phyloP scores from a whole-genome alignment of 2,888 invertebrate species.

The Macrophya annulata region DNA sequence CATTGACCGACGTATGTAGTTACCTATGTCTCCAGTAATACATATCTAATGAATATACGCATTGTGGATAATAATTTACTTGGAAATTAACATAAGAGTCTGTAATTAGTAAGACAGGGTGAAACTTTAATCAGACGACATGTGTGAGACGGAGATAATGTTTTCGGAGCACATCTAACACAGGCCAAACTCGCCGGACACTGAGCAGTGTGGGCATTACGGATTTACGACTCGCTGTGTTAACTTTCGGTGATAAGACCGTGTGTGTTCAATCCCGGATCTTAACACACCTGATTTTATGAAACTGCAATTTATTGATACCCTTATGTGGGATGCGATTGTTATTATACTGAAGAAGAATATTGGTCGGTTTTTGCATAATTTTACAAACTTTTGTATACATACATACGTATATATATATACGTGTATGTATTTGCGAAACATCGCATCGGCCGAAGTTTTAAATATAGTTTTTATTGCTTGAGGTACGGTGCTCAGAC shows the following conservation, averaged over 20 bases:
- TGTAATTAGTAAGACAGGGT: background rate
- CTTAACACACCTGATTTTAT: background rate
- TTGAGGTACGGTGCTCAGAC: background rate
- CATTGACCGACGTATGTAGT: background rate
- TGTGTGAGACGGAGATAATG: background rate
- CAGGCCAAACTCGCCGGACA: background rate
- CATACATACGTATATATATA: background rate
- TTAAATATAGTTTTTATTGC: slow-evolving; percentile 14
- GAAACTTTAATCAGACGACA: background rate
- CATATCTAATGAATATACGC: background rate
- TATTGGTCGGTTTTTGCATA: background rate
- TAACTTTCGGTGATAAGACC: background rate
- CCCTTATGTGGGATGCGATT: background rate
- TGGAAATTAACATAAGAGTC: background rate
- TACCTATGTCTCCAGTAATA: background rate
- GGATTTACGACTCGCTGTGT: slow-evolving; percentile 4
- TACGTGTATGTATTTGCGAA: background rate
- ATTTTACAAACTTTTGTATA: background rate
- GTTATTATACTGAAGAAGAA: background rate
- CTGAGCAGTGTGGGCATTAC: background rate
- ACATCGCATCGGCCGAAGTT: background rate
- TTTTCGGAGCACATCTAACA: background rate
- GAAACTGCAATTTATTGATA: background rate
- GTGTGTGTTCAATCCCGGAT: background rate
- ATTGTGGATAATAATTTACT: background rate